Evolutionary conservation across 2,797 vertebrate genomes (phyloP), one percentile per base, ranked within the genome.

Genomic region (Tangara arthus): DNA sequence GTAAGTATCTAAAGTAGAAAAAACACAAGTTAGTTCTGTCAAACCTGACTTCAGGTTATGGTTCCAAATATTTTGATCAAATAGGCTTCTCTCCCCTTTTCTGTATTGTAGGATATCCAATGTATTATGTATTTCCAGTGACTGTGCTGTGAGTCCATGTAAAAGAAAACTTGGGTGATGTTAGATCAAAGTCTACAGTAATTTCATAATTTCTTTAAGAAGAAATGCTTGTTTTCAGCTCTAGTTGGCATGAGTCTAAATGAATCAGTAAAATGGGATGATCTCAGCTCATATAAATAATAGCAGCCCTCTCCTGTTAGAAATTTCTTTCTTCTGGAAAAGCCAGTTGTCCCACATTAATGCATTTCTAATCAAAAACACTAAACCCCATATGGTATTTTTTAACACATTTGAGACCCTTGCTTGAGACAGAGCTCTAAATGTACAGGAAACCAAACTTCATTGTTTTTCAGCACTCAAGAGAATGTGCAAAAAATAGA

Each of bases 191-290:
- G 96, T 79, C 94, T 72, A 23, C 17, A 50, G 69, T 93, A 93
- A 95, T 95, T 93, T 93, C 63, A 86, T 95, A 82, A 92, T 96
- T 97, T 91, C 95, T 96, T 94, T 93, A 90, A 92, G 92, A 94
- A 94, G 71, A 82, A 89, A 76, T 88, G 71, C 87, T 96, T 96
- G 69, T 73, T 92, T 93, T 95, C 5, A 4, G 88, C 92, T 94
- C 52, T 83, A 71, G 76, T 89, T 96, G 97, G 93, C 93, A 94
- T 89, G 52, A 69, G 49, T 95, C 96, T 96, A 89, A 95, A 96
- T 96, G 95, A 96, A 96, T 97, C 79, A 87, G 97, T 93, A 97
- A 96, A 95, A 96, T 34, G 79, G 90, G 94, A 96, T 96, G 96
- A 96, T 96, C 49, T 89, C 95, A 93, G 65, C 85, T 72, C 82